Evolutionary conservation across 2,113 vertebrate genomes (phyloP).

Genomic region (Tursiops truncatus): DNA sequence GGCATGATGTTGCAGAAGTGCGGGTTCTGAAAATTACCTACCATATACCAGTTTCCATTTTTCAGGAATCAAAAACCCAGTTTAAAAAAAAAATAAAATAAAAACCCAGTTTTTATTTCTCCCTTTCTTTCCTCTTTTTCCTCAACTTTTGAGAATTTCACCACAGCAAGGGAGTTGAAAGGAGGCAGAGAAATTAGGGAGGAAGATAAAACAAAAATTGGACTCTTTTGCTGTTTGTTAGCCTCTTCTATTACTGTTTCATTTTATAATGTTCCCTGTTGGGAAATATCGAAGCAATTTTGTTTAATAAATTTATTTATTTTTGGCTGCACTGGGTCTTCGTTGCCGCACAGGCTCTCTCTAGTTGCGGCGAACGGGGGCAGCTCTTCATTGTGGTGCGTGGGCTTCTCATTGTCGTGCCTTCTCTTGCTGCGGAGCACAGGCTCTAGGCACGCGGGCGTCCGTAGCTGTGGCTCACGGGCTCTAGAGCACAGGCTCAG

Average conservation of each 20-base stretch:
- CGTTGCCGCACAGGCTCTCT: no score
- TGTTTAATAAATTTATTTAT: no score
- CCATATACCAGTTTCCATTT: background rate
- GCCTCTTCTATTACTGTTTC: slow-evolving; percentile 1
- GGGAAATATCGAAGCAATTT: slow-evolving; percentile 24
- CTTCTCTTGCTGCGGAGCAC: no score
- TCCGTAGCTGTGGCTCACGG: no score
- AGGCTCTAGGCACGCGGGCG: no score
- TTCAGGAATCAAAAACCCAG: background rate
- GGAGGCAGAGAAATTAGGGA: background rate
- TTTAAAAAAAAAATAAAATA: background rate
- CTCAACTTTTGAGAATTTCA: background rate
- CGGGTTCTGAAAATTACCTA: background rate
- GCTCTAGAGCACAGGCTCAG: no score
- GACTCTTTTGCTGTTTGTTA: background rate
- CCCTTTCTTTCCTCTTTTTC: background rate
- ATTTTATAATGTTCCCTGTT: slow-evolving; percentile 37
- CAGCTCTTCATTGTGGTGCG: no score
- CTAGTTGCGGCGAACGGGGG: no score
- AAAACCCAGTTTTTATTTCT: background rate
- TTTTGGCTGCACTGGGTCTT: no score
- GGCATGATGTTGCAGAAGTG: background rate
- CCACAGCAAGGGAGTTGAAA: background rate
- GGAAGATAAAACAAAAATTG: background rate
- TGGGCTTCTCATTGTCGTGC: no score